Evolutionary conservation across 2,888 invertebrate genomes (phyloP).

Genomic region (Cynaeus angustus): DNA sequence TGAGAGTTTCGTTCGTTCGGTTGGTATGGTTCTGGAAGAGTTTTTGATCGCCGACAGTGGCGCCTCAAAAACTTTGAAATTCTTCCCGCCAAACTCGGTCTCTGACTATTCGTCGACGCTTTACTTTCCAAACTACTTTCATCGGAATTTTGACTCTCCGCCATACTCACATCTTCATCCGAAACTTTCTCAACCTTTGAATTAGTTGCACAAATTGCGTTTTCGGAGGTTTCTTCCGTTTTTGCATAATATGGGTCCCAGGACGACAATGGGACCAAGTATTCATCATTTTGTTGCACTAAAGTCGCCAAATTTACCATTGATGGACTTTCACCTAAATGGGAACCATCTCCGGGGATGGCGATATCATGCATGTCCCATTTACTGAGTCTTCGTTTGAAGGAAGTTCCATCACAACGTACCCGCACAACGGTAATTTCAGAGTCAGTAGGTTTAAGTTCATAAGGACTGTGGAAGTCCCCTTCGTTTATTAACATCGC

Average conservation of each 20-base stretch:
- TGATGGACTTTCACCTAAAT: slow-evolving; percentile 75
- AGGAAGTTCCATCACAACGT: slow-evolving; percentile 68
- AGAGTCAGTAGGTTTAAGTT: slow-evolving; percentile 75
- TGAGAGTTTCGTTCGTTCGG: background rate
- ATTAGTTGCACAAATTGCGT: slow-evolving; percentile 5
- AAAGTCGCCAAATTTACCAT: slow-evolving; percentile 77
- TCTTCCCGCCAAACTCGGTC: slow-evolving; percentile 62
- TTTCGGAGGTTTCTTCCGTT: slow-evolving; percentile 51
- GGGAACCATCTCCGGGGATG: slow-evolving; percentile 75
- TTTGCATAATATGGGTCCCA: slow-evolving; percentile 73
- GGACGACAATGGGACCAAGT: slow-evolving; percentile 75
- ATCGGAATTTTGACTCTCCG: slow-evolving; percentile 32
- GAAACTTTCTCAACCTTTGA: slow-evolving; percentile 36
- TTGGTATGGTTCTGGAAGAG: slow-evolving; percentile 48
- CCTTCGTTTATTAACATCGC: slow-evolving; percentile 60
- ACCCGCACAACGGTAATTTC: slow-evolving; percentile 76
- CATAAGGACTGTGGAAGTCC: slow-evolving; percentile 54
- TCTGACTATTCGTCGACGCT: slow-evolving; percentile 36
- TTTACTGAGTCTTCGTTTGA: slow-evolving; percentile 67
- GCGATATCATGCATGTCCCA: slow-evolving; percentile 72
- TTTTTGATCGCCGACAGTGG: slow-evolving; percentile 59
- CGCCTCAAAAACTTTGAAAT: slow-evolving; percentile 64
- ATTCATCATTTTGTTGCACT: slow-evolving; percentile 73
- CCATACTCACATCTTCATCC: slow-evolving; percentile 38
- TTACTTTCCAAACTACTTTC: slow-evolving; percentile 36